Evolutionary conservation across 2,113 vertebrate species (phyloP).

Genomic region (Phalacrocorax brasilianus): DNA sequence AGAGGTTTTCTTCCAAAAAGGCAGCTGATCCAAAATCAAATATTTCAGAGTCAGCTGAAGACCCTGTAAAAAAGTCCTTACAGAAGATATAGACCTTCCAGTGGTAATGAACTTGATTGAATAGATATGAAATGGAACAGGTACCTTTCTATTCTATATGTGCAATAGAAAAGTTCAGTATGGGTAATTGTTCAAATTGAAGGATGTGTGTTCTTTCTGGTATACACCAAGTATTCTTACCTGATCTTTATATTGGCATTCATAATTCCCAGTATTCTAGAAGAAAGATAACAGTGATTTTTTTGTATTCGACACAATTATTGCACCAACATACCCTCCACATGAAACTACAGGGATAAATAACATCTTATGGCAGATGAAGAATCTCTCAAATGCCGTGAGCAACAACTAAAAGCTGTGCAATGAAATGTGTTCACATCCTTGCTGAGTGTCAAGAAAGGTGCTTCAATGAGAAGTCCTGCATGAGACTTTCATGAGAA

Average conservation of each 20-base stretch:
- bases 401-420: background rate
- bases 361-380: background rate
- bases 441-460: background rate
- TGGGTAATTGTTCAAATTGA: background rate
- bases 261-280: background rate
- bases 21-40: background rate
- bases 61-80: background rate
- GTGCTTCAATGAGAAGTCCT: background rate
- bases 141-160: background rate
- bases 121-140: background rate
- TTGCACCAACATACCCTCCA: background rate
- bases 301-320: background rate
- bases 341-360: background rate
- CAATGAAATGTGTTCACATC: background rate
- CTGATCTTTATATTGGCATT: background rate
- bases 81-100: background rate
- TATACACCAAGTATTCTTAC: background rate
- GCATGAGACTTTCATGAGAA: background rate
- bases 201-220: background rate
- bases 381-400: background rate
- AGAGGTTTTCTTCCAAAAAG: background rate
- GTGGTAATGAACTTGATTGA: background rate
- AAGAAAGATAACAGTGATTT: background rate
- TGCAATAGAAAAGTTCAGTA: background rate
- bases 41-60: background rate